Evolutionary conservation across 2,113 vertebrate species (phyloP).

Genomic region (Xyliphius kryptos): DNA sequence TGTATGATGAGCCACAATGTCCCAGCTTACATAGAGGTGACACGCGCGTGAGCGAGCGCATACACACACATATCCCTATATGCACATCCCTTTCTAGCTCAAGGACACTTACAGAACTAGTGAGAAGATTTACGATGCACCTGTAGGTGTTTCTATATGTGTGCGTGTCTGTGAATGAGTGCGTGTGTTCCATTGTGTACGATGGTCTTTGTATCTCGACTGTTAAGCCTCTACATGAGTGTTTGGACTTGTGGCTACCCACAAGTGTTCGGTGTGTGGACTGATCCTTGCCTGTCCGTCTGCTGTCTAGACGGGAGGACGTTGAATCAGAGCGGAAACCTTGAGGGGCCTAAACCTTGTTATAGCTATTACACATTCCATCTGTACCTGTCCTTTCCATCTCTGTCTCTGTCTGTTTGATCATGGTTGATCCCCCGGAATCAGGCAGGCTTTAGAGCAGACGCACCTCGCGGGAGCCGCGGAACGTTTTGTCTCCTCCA

Average conservation of each 20-base stretch:
- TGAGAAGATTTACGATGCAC: conserved; percentile 12
- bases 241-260: conserved; percentile 40
- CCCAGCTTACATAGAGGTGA: conserved; percentile 41
- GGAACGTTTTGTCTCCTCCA: conserved; percentile 41
- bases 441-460: conserved; percentile 51
- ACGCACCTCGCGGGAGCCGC: conserved; percentile 40
- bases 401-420: conserved; percentile 26
- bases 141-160: background rate
- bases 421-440: conserved; percentile 50
- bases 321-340: conserved; percentile 22
- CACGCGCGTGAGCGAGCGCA: conserved; percentile 32
- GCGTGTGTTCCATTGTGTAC: conserved; percentile 3
- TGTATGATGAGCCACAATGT: conserved; percentile 36
- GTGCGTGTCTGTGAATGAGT: conserved; percentile 5
- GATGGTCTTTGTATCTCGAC: background rate
- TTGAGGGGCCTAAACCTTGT: conserved; percentile 39
- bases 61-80: conserved; percentile 18
- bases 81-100: conserved; percentile 19
- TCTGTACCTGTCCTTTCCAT: conserved; percentile 26
- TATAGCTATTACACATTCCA: conserved; percentile 38
- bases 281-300: conserved; percentile 9
- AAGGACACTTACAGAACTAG: conserved; percentile 33
- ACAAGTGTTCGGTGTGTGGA: conserved; percentile 2
- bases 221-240: conserved; percentile 2
- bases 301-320: conserved; percentile 33